Base-by-base conservation (phyloP, 2,113 vertebrate genomes). In the Glareola pratincola region DNA sequence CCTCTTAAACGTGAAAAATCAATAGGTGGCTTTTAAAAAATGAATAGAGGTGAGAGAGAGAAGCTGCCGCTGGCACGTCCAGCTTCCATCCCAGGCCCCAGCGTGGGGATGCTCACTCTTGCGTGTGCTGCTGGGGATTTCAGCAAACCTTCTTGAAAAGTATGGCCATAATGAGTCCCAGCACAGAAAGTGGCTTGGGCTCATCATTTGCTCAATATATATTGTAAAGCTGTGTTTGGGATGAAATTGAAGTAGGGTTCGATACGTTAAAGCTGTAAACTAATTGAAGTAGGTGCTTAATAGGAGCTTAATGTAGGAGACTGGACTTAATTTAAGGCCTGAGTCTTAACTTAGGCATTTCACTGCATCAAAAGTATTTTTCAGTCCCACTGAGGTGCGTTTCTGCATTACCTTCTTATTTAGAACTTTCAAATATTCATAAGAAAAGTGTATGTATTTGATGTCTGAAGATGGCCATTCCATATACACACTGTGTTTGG, bases 101-200 rank as follows among this genome's bases (percentile, higher is more conserved):
- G 39, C 2, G 1, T 2, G 6, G 20, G 34, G 63, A 47, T 18
- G 19, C 29, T 48, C 7, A 1, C 22, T 63, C 6, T 4, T 21
- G 16, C 10, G n/a, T 29, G 26, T 2, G 3, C 5, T 77, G 51
- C 11, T 12, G 51, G 15, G 13, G 29, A 60, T 39, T 79, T 60
- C 67, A 85, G 71, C 34, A 69, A 69, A 75, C 56, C 26, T 34
- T 41, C 21, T 51, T 64, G 34, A 30, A 15, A 75, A 88, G 9
- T 7, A 5, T 12, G 36, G 41, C 6, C 21, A 29, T 8, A 37
- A 37, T 0, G 12, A 51, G 30, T 10, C 34, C 23, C 51, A 47
- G 48, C 30, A 36, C 14, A 78, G 54, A 37, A 74, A 45, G 47
- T 20, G 18, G 10, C 32, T 89, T 50, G 37, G 51, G 18, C n/a